Percentiles rank a stretch among this genome's conserved stretches.
These are phyloP conservation scores for Stomorhina lunata DNA, from an alignment of 2,888 invertebrate species.

Conservation along the genomic window DNA sequence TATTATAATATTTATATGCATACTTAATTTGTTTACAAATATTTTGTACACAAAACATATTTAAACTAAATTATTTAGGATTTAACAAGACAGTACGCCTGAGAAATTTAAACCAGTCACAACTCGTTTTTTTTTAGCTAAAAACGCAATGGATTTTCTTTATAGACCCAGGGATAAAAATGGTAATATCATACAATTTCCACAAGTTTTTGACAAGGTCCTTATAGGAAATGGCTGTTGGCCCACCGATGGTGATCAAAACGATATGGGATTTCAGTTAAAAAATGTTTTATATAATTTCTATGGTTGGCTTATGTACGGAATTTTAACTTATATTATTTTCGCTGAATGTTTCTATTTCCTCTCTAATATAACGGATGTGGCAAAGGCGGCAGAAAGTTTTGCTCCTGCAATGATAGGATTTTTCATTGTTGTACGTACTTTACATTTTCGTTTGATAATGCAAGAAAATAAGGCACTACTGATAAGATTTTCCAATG, in stretches of 20 bases:
- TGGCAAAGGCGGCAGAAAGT: slow-evolving; percentile 32
- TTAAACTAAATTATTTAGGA: neutral
- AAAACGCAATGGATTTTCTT: slow-evolving; percentile 24
- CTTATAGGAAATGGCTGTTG: slow-evolving; percentile 37
- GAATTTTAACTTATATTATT: neutral
- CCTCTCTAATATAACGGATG: slow-evolving; percentile 20
- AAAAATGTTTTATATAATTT: neutral
- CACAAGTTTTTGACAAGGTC: slow-evolving; percentile 16
- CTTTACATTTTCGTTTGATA: slow-evolving; percentile 2
- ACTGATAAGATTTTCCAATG: slow-evolving; percentile 9
- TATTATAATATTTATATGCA: neutral
- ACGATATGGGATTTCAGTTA: neutral
- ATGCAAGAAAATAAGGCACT: neutral
- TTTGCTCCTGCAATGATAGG: slow-evolving; percentile 36
- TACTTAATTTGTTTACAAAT: neutral
- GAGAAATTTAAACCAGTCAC: neutral
- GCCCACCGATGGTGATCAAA: slow-evolving; percentile 17
- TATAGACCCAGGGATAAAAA: slow-evolving; percentile 19
- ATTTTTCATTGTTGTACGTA: neutral
- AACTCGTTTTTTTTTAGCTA: neutral
- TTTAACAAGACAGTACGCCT: neutral
- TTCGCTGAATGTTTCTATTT: slow-evolving; percentile 20
- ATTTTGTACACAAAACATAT: slow-evolving; percentile 10
- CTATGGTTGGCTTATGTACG: slow-evolving; percentile 14
- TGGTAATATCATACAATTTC: slow-evolving; percentile 16